Base-by-base conservation (phyloP, 2,797 vertebrate genomes). In the Bradypodion ventrale region DNA sequence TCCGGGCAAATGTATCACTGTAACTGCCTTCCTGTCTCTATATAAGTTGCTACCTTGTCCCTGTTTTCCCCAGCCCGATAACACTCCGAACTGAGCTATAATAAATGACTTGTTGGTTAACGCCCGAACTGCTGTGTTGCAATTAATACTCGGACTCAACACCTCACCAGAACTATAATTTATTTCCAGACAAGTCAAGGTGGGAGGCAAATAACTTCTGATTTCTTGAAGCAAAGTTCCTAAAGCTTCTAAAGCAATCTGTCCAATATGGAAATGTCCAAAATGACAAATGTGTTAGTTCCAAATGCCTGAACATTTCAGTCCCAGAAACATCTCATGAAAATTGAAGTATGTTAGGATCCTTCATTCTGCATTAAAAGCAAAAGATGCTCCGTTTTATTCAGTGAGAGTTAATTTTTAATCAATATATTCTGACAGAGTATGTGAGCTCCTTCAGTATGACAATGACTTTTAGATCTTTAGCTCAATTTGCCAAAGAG, bases 401-500 rank as follows among this genome's bases (percentile, higher is more conserved):
- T 23, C 56, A 77, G 52, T 70, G 74, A 27, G 37, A 86, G 77
- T 82, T 86, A 52, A 27, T 80, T 78, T 85, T 25, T 59, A 86
- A 35, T 1, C 70, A 59, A 65, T 83, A 0, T 68, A 79, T 59
- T 85, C 46, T 59, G 27, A 59, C 40, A 77, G 0, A 12, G 42
- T 79, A 89, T 82, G 72, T 80, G 0, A 80, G 83, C 27, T 79
- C 32, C n/a, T 42, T 65, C 46, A 83, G 70, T 5, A 73, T 25
- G 32, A 29, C 21, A 8, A 49, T 87, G 88, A 78, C 87, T 88
- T 87, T 87, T 37, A 85, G 86, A 82, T 87, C 52, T 76, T 5
- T 83, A 78, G 72, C 79, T 85, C 59, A 84, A 72, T 84, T 82
- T 44, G 23, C 46, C 68, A 87, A 91, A 85, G 84, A 89, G 42